phyloP scores from a whole-genome alignment of 2,888 invertebrate genomes.

The Agriopis aurantiaria region DNA sequence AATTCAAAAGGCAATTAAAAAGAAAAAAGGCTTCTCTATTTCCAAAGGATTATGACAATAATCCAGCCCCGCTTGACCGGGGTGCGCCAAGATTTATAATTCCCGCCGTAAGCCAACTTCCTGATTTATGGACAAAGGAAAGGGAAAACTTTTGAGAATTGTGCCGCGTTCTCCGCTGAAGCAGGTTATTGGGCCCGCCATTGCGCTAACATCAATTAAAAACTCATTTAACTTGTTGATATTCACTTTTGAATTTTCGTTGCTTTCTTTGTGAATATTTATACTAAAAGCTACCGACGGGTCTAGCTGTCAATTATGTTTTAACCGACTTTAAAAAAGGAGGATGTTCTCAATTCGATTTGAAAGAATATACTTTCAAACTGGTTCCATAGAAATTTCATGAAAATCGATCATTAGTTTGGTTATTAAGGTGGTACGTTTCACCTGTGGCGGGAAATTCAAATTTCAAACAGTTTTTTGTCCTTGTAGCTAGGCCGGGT shows the following conservation, averaged over 20 bases:
- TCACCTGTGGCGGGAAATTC: too few species aligned
- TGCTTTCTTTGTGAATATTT: too few species aligned
- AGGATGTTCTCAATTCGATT: too few species aligned
- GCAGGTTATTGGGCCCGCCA: conserved; percentile 35
- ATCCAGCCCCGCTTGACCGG: conserved; percentile 36
- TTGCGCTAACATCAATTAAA: conserved; percentile 37
- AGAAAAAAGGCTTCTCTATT: conserved; percentile 13
- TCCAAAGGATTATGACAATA: conserved; percentile 32
- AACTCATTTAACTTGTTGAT: conserved; percentile 33
- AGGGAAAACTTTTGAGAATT: conserved; percentile 27
- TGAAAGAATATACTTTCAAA: too few species aligned
- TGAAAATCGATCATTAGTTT: too few species aligned
- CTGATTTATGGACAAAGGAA: conserved; percentile 42
- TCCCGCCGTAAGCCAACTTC: conserved; percentile 34
- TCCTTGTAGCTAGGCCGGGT: too few species aligned
- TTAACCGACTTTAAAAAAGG: too few species aligned
- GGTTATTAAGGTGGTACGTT: too few species aligned
- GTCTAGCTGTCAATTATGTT: too few species aligned
- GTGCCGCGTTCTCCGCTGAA: conserved; percentile 28
- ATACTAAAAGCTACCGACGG: too few species aligned
- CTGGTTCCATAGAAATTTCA: too few species aligned
- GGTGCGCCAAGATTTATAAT: conserved; percentile 27
- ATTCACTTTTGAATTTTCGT: background rate
- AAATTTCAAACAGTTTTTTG: too few species aligned
- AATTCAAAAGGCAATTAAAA: conserved; percentile 4